A percentile compares a stretch with the other conserved stretches of the same genome.
Evolutionary conservation across 2,888 invertebrate genomes (phyloP).

Genomic region (Charanyca ferruginea): DNA sequence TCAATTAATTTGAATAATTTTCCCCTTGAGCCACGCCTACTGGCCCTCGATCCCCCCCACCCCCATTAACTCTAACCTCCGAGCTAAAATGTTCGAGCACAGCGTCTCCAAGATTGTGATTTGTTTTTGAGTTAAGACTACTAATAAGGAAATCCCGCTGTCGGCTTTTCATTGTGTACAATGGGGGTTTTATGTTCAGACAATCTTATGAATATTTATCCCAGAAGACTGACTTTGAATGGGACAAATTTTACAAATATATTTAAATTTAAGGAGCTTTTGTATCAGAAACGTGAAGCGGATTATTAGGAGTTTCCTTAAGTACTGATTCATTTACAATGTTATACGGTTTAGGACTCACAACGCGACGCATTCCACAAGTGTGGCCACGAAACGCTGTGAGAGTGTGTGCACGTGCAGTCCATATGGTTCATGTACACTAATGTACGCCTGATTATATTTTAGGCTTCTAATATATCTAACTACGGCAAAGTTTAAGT

Average conservation of each 20-base stretch:
- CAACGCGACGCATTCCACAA: too few relatives aligned
- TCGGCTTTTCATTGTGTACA: conserved; percentile 33
- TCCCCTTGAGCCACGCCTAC: conserved; percentile 1
- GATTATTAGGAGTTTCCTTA: conserved; percentile 3
- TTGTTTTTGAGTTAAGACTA: conserved; percentile 49
- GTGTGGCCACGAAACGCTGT: too few relatives aligned
- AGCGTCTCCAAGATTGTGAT: conserved; percentile 26
- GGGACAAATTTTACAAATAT: conserved; percentile 24
- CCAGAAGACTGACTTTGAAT: conserved; percentile 24
- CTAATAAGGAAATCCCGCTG: conserved; percentile 38
- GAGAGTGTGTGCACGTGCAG: too few relatives aligned
- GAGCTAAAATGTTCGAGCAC: conserved; percentile 22
- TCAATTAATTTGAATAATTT: conserved; percentile 70
- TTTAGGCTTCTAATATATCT: too few relatives aligned
- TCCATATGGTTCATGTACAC: too few relatives aligned
- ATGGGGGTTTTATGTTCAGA: conserved; percentile 31
- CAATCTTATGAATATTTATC: conserved; percentile 51
- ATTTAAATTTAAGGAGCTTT: conserved; percentile 20
- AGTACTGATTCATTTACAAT: neutral
- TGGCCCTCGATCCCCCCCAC: neutral
- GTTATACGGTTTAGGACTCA: too few relatives aligned
- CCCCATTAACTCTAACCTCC: neutral
- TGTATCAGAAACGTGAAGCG: conserved; percentile 16
- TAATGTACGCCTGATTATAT: too few relatives aligned
- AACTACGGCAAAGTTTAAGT: too few relatives aligned